phyloP scores from a whole-genome alignment of 2,113 vertebrate species.

The Pangasianodon gigas region DNA sequence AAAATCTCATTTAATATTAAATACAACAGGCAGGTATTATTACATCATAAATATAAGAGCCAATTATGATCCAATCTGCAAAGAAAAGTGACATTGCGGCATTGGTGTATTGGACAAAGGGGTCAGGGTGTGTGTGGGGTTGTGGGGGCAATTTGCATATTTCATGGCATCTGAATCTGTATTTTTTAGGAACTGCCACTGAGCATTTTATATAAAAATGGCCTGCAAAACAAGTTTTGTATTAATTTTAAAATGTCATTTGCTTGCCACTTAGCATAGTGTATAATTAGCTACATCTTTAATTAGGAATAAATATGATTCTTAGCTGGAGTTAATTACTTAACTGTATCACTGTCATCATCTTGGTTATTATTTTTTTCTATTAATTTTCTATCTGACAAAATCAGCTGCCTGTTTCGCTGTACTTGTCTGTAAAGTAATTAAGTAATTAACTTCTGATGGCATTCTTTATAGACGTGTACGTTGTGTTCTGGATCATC shows the following conservation, averaged over 20 bases:
- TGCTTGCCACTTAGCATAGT: not conserved
- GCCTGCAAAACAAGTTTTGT: not conserved
- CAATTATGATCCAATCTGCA: not conserved
- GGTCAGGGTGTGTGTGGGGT: not conserved
- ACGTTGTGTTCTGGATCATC: not conserved
- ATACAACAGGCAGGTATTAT: not conserved
- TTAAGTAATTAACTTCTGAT: not conserved
- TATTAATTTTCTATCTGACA: not conserved
- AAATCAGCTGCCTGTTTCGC: not conserved
- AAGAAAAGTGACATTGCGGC: no score
- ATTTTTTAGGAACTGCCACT: not conserved
- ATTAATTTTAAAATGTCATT: no score
- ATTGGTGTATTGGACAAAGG: not conserved
- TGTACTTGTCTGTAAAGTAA: not conserved
- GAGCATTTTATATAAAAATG: not conserved
- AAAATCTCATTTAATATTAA: not conserved
- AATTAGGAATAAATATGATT: not conserved
- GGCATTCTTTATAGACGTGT: not conserved
- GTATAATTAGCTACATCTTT: not conserved
- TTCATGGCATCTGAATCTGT: not conserved
- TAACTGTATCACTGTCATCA: not conserved
- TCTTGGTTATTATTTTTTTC: not conserved
- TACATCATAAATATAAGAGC: not conserved
- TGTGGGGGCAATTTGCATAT: not conserved
- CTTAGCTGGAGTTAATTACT: constrained; percentile 15